phyloP scores from a whole-genome alignment of 1,140 invertebrate genomes.

The Chrysomallon squamiferum region DNA sequence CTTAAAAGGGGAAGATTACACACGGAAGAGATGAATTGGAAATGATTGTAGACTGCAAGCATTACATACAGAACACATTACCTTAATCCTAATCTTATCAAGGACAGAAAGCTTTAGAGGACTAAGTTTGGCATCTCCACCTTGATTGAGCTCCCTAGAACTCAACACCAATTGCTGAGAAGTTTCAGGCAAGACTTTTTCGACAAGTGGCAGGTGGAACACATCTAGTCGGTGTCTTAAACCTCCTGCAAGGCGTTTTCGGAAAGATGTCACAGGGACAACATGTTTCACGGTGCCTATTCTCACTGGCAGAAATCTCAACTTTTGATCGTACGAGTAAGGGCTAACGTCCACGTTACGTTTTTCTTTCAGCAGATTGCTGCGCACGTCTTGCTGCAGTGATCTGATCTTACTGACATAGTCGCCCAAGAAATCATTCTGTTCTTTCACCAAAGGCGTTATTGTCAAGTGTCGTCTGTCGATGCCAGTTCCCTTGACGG shows the following conservation, averaged over 20 bases:
- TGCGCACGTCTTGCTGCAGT: not conserved
- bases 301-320: not conserved
- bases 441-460: not conserved
- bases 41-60: too few species aligned
- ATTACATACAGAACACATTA: constrained; percentile 9
- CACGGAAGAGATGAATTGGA: not conserved
- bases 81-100: constrained; percentile 12
- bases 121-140: not conserved
- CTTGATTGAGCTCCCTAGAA: not conserved
- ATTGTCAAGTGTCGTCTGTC: not conserved
- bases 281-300: not conserved
- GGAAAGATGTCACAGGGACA: constrained; percentile 1
- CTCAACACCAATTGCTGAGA: not conserved
- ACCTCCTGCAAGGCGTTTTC: constrained; percentile 11
- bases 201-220: not conserved
- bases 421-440: not conserved
- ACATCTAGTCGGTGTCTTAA: constrained; percentile 7
- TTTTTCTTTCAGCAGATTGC: not conserved
- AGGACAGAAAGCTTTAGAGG: constrained; percentile 2
- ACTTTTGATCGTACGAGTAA: not conserved
- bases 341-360: not conserved
- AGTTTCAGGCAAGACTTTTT: not conserved
- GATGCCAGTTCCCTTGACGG: not conserved
- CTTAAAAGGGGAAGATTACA: too few species aligned
- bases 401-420: constrained; percentile 3